Percentiles rank a stretch among this genome's conserved stretches.
phyloP scores from a whole-genome alignment of 30 jellyfish, hydroid and myxozoan species.

The Turritopsis rubra region DNA sequence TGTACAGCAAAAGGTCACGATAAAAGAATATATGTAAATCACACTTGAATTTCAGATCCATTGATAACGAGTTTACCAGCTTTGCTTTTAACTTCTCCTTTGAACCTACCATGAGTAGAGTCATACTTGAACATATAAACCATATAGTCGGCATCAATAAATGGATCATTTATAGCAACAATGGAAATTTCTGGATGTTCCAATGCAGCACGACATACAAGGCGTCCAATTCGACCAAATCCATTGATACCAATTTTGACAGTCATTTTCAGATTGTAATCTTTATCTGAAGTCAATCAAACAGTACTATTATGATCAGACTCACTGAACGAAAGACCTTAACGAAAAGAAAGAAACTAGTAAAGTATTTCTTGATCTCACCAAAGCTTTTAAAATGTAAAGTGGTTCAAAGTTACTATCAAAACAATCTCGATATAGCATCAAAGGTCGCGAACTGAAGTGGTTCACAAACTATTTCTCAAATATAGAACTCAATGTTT shows the following conservation, averaged over 20 bases:
- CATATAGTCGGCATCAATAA: slow-evolving; percentile 79
- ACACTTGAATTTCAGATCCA: slow-evolving; percentile 37
- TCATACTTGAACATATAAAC: slow-evolving; percentile 84
- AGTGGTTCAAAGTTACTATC: too few species aligned
- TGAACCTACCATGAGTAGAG: slow-evolving; percentile 90
- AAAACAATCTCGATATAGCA: too few species aligned
- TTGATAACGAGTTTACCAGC: slow-evolving; percentile 70
- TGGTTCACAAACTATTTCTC: too few species aligned
- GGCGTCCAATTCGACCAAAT: slow-evolving; percentile 98
- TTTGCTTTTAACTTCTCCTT: slow-evolving; percentile 63
- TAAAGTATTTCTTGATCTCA: too few species aligned
- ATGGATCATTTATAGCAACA: slow-evolving; percentile 95
- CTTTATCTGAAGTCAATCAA: too few species aligned
- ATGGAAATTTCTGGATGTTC: slow-evolving; percentile 76
- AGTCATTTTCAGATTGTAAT: not conserved
- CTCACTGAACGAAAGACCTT: too few species aligned
- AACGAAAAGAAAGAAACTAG: too few species aligned
- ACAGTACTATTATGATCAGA: too few species aligned
- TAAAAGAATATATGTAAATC: too few species aligned
- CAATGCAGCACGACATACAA: slow-evolving; percentile 88
- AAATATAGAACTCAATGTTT: too few species aligned
- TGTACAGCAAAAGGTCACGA: not conserved
- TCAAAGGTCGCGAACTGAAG: too few species aligned
- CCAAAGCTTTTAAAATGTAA: too few species aligned
- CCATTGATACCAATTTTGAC: slow-evolving; percentile 90